phyloP scores from a whole-genome alignment of 2,888 invertebrate species.

The Gastrophysa polygoni region DNA sequence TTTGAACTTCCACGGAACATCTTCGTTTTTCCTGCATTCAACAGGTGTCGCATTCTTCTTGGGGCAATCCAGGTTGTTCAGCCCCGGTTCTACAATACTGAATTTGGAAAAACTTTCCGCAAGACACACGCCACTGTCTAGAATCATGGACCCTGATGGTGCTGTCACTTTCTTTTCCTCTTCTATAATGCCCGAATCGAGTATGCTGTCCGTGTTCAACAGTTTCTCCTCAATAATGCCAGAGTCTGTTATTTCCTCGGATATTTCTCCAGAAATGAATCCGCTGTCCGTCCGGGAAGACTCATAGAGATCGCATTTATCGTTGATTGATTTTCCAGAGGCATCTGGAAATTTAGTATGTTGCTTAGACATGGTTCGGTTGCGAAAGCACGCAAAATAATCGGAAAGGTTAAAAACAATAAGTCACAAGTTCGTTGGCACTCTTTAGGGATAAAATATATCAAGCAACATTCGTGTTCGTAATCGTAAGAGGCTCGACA shows the following conservation, averaged over 20 bases:
- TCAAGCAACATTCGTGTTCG: conserved; percentile 2
- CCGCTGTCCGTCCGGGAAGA: conserved; percentile 52
- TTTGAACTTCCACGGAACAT: conserved; percentile 63
- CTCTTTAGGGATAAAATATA: background rate
- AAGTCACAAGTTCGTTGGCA: background rate
- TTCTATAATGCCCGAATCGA: conserved; percentile 21
- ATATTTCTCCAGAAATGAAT: conserved; percentile 50
- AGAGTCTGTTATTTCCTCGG: conserved; percentile 27
- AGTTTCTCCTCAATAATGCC: conserved; percentile 30
- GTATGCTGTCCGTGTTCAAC: background rate
- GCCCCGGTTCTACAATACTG: conserved; percentile 57
- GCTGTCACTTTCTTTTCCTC: conserved; percentile 33
- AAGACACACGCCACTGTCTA: conserved; percentile 71
- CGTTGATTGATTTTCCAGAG: conserved; percentile 42
- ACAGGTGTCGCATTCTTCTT: conserved; percentile 35
- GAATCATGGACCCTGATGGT: conserved; percentile 60
- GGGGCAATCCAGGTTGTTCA: conserved; percentile 52
- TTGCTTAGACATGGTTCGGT: conserved; percentile 36
- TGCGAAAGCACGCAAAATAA: background rate
- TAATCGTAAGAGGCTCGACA: background rate
- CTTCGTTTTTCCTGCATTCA: conserved; percentile 34
- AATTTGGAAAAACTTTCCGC: conserved; percentile 69
- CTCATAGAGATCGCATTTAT: conserved; percentile 47
- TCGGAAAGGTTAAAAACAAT: background rate
- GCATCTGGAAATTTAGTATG: conserved; percentile 48